Percentiles rank a stretch among this genome's conserved stretches.
phyloP scores from a whole-genome alignment of 2,113 vertebrate genomes.

The Limanda limanda region DNA sequence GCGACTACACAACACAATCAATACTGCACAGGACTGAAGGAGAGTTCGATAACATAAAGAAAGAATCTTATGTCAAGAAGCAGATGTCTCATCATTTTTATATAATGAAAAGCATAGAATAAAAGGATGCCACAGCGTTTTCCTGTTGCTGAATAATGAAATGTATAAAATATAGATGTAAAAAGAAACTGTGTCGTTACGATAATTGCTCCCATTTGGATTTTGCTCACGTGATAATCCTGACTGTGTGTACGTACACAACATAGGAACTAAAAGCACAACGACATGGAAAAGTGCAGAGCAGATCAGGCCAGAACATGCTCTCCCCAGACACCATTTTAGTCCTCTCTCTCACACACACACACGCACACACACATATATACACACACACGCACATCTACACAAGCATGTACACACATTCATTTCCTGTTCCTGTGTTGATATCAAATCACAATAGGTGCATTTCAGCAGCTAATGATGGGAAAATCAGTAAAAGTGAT shows the following conservation, averaged over 20 bases:
- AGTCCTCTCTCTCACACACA: background rate
- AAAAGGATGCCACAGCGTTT: background rate
- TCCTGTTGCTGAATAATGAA: background rate
- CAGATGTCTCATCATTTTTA: background rate
- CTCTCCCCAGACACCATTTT: constrained; percentile 28
- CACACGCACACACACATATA: constrained; percentile 1
- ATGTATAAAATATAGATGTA: background rate
- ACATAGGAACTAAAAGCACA: constrained; percentile 30
- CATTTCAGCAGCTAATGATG: constrained; percentile 66
- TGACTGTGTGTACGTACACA: background rate
- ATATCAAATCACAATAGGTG: constrained; percentile 70
- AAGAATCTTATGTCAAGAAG: no score
- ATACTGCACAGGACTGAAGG: no score
- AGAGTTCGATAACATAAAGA: no score
- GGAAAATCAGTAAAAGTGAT: constrained; percentile 51
- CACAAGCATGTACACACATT: constrained; percentile 9
- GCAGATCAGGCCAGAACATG: background rate
- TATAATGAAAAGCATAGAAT: background rate
- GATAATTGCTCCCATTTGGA: background rate
- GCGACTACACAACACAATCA: no score
- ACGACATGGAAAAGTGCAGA: constrained; percentile 38
- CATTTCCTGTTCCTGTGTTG: constrained; percentile 72
- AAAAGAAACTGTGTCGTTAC: background rate
- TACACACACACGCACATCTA: constrained; percentile 14
- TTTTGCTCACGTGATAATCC: background rate